These are phyloP conservation scores for Disparrhopalites patrizii DNA, from an alignment of 2,888 invertebrate species.

Conservation along the genomic window DNA sequence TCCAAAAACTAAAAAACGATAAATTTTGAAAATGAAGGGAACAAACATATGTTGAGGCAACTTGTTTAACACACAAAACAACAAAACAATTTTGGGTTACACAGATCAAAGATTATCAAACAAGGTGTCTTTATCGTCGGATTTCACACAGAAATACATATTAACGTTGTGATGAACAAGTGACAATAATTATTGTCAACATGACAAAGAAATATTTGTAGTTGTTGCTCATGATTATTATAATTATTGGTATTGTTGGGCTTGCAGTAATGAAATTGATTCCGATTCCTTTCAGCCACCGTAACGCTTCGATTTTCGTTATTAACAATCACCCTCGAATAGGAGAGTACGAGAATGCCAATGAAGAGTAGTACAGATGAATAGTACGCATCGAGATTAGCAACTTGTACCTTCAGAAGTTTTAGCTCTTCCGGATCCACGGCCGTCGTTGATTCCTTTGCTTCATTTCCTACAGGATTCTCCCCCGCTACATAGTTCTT, in stretches of 20 bases:
- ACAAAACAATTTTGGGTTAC: too few relatives aligned
- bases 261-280: not conserved
- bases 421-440: slow-evolving; percentile 47
- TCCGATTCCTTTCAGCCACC: not conserved
- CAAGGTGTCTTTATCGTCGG: slow-evolving; percentile 1
- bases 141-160: slow-evolving; percentile 8
- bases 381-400: slow-evolving; percentile 26
- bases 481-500: slow-evolving; percentile 5
- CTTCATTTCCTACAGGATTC: slow-evolving; percentile 1
- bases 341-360: slow-evolving; percentile 22
- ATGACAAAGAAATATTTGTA: not conserved
- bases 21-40: too few relatives aligned
- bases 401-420: slow-evolving; percentile 45
- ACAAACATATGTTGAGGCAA: too few relatives aligned
- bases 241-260: not conserved
- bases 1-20: not conserved
- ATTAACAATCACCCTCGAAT: not conserved
- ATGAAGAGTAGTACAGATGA: slow-evolving; percentile 25
- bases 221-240: slow-evolving; percentile 2
- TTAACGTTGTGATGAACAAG: slow-evolving; percentile 1
- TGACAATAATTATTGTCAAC: not conserved
- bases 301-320: not conserved
- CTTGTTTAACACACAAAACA: too few relatives aligned
- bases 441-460: slow-evolving; percentile 4
- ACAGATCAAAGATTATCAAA: not conserved